A percentile compares a stretch with the other conserved stretches of the same genome.
Conservation (phyloP, 2,797 vertebrate genomes). For the Pseudochirops cupreus region DNA sequence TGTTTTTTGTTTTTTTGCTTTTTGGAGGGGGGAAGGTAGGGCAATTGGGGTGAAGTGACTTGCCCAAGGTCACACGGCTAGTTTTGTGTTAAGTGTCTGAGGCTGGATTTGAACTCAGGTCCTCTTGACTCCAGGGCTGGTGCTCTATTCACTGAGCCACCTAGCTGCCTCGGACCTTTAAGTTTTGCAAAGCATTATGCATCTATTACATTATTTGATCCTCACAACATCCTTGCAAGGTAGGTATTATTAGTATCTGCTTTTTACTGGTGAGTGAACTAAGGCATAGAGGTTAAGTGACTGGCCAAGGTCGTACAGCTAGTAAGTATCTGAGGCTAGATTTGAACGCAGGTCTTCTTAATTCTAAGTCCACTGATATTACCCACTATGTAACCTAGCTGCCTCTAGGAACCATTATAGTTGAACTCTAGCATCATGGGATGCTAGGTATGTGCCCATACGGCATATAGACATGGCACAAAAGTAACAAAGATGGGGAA, state of each 20-base stretch:
- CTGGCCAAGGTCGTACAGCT: not conserved
- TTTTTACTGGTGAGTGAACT: not conserved
- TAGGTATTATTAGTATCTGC: not conserved
- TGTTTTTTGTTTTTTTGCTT: no score
- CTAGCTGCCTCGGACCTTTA: not conserved
- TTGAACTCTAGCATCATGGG: not conserved
- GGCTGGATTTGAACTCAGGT: no score
- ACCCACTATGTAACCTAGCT: not conserved
- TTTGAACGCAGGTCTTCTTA: not conserved
- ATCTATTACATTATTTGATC: not conserved
- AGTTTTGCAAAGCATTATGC: not conserved
- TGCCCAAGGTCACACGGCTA: no score
- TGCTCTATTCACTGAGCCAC: no score
- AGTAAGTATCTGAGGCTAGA: not conserved
- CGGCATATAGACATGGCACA: not conserved
- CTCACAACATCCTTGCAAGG: not conserved
- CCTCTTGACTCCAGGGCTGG: no score
- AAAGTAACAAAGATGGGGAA: not conserved
- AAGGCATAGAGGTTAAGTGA: not conserved
- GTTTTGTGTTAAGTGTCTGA: no score
- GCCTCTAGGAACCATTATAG: not conserved
- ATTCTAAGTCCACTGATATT: not conserved
- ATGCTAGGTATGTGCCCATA: not conserved
- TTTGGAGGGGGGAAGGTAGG: no score
- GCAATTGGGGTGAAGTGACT: no score